Evolutionary conservation across 1,140 invertebrate genomes (phyloP), one percentile per base, ranked within the genome.

Genomic region (Drosophila oshimai): DNA sequence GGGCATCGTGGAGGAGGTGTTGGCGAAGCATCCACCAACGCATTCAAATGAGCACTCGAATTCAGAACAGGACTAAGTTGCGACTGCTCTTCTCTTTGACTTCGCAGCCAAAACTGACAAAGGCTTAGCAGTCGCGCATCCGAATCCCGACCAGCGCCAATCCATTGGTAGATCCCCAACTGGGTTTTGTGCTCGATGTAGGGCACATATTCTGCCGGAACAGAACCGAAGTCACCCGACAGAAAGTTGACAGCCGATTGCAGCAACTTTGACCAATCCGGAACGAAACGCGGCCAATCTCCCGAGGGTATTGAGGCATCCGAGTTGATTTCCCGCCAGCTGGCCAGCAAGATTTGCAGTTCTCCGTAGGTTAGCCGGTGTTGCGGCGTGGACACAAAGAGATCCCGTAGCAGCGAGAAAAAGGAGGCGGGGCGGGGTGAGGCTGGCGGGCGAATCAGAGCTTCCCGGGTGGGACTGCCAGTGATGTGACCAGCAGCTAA

Each of bases 121-220:
- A 98, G 90, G 4, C 94, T 92, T 3, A 93, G 91, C 2, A 99
- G 91, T 26, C 96, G 93, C 7, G 94, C 93, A 92, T 99, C 97
- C 1, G 96, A 95, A 90, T 99, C 98, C 22, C 97, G 93, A 0
- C 97, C 97, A n/a, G 96, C 96, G 0, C 97, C 98, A 50, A 98
- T 99, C 98, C 98, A 99, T 73, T 98, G 96, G 91, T 98, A 99
- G 51, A 95, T 93, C 87, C 94, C 91, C 55, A 93, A 67, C 90
- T 87, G 34, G 39, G 93, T 94, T 90, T 98, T 98, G 89, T 96
- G 98, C 90, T 98, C 97, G 49, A 99, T 93, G 78, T 97, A 98
- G 3, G 98, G 97, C 3, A 98, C 96, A 92, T 97, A 97, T 74
- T 98, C 97, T 37, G 96, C 95, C 10, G 97, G 96, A 68, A 95